Percentiles rank a stretch among this genome's conserved stretches.
phyloP scores from a whole-genome alignment of 1,140 invertebrate species.

The Drosophila asahinai region DNA sequence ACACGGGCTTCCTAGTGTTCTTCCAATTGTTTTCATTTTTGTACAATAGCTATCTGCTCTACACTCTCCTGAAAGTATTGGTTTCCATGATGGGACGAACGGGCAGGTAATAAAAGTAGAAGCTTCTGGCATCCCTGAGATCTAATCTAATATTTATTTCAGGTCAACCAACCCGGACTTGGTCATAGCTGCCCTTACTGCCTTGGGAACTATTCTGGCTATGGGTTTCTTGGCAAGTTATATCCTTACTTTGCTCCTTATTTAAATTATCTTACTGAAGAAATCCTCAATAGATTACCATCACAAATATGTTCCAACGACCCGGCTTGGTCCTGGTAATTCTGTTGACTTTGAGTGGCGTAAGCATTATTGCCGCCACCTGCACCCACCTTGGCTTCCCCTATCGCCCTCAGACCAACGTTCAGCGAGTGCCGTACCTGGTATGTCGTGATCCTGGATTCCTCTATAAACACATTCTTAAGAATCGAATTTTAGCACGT shows the following conservation, averaged over 20 bases:
- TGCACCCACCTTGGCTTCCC: slow-evolving; percentile 91
- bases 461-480: neutral
- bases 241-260: neutral
- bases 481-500: slow-evolving; percentile 86
- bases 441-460: slow-evolving; percentile 81
- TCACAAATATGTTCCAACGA: slow-evolving; percentile 58
- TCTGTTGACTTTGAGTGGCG: slow-evolving; percentile 85
- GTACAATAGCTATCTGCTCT: slow-evolving; percentile 87
- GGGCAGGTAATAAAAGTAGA: slow-evolving; percentile 74
- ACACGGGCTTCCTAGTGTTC: slow-evolving; percentile 86
- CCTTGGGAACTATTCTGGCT: slow-evolving; percentile 74
- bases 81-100: slow-evolving; percentile 89
- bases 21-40: slow-evolving; percentile 78
- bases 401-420: slow-evolving; percentile 89
- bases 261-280: neutral
- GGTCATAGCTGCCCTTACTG: slow-evolving; percentile 85
- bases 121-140: neutral
- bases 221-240: slow-evolving; percentile 71
- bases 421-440: slow-evolving; percentile 88
- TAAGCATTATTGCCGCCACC: slow-evolving; percentile 86
- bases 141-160: neutral
- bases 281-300: slow-evolving; percentile 38
- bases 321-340: slow-evolving; percentile 47
- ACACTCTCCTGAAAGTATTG: slow-evolving; percentile 85
- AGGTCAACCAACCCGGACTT: slow-evolving; percentile 87